Percentiles rank a stretch among this genome's conserved stretches.
Evolutionary conservation across 2,888 invertebrate species (phyloP).

Genomic region (Epirrhoe tristata): DNA sequence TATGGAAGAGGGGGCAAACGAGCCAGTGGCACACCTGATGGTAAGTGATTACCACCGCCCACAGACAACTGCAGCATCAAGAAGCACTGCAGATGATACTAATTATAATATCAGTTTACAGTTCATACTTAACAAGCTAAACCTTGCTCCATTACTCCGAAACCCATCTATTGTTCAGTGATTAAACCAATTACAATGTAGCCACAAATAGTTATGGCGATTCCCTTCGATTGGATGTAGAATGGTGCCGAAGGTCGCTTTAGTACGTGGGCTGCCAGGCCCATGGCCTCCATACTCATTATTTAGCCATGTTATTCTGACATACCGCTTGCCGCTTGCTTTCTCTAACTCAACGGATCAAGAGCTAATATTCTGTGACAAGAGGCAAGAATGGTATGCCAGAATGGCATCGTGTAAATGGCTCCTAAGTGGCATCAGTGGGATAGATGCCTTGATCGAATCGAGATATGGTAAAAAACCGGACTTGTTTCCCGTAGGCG

Average conservation of each 20-base stretch:
- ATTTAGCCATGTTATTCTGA: not conserved
- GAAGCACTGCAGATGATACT: too few relatives aligned
- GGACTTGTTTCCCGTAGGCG: too few relatives aligned
- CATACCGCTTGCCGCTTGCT: too few relatives aligned
- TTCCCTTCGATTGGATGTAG: conserved; percentile 35
- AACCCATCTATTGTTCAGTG: conserved; percentile 34
- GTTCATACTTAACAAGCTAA: conserved; percentile 1
- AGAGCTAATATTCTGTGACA: not conserved
- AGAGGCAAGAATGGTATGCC: too few relatives aligned
- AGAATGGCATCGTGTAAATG: too few relatives aligned
- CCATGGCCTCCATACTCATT: conserved; percentile 1
- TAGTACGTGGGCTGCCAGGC: conserved; percentile 13
- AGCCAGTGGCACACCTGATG: too few relatives aligned
- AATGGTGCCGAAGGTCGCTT: conserved; percentile 26
- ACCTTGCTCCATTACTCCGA: conserved; percentile 9
- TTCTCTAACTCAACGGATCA: not conserved
- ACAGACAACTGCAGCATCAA: too few relatives aligned
- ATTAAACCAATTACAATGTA: conserved; percentile 36
- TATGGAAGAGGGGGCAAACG: too few relatives aligned
- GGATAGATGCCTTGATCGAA: too few relatives aligned
- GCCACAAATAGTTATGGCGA: conserved; percentile 36
- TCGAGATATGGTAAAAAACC: too few relatives aligned
- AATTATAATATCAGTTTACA: not conserved
- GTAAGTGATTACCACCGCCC: too few relatives aligned
- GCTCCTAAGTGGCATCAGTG: too few relatives aligned